Evolutionary conservation across 1,140 invertebrate genomes (phyloP).

Genomic region (Littorina saxatilis): DNA sequence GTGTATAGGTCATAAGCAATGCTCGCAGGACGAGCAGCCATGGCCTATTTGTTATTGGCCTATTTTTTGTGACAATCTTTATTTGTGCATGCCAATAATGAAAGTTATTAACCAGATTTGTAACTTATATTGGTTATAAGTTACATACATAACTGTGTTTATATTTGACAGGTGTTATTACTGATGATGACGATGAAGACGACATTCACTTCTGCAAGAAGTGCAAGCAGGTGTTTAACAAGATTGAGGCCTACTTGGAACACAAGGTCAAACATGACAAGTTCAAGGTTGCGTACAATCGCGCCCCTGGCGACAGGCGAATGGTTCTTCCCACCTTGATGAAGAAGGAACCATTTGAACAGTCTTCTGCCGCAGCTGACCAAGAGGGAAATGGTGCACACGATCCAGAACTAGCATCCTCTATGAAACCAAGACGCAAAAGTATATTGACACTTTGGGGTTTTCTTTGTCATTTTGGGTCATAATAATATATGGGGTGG

Average conservation of each 20-base stretch:
- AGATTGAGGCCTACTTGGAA: constrained; percentile 60
- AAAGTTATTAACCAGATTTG: too few species aligned
- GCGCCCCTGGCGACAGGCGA: constrained; percentile 49
- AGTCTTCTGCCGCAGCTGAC: constrained; percentile 6
- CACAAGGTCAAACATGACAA: constrained; percentile 68
- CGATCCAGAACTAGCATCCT: too few species aligned
- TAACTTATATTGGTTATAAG: too few species aligned
- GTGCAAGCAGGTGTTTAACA: constrained; percentile 64
- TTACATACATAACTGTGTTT: too few species aligned
- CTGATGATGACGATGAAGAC: constrained; percentile 59
- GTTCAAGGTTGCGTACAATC: constrained; percentile 57
- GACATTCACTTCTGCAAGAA: constrained; percentile 65
- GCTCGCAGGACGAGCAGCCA: too few species aligned
- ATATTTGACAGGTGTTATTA: constrained; percentile 48
- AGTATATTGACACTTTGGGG: background rate
- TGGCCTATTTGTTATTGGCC: too few species aligned
- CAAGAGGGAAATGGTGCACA: background rate
- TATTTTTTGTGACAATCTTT: too few species aligned
- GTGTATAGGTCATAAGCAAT: too few species aligned
- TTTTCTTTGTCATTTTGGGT: too few species aligned
- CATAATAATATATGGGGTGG: too few species aligned
- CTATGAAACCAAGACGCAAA: too few species aligned
- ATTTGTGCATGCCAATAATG: too few species aligned
- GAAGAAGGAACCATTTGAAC: constrained; percentile 46
- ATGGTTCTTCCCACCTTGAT: constrained; percentile 57